phyloP scores from a whole-genome alignment of 2,888 invertebrate genomes.

The Sycophila texana region DNA sequence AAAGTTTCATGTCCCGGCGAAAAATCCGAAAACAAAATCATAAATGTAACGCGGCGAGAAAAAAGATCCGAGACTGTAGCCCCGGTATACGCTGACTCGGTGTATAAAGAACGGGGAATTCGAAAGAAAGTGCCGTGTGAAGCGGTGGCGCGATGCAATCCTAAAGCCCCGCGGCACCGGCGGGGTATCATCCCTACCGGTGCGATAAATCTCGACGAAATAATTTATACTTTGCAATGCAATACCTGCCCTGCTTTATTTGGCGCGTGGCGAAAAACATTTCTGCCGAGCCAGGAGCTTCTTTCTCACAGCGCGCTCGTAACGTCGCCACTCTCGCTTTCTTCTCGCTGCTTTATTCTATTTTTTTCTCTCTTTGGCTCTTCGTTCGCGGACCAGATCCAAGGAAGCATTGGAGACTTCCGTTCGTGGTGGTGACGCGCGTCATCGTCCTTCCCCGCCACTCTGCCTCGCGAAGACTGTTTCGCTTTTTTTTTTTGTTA shows the following conservation, averaged over 20 bases:
- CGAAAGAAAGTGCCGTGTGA: slow-evolving; percentile 13
- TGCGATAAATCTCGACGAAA: slow-evolving; percentile 40
- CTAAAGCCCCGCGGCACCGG: not conserved
- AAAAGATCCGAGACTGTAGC: not conserved
- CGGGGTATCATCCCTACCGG: not conserved
- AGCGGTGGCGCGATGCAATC: not conserved
- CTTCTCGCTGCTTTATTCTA: too few relatives aligned
- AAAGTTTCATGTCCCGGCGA: too few relatives aligned
- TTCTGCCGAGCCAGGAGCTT: slow-evolving; percentile 5
- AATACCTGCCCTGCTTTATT: slow-evolving; percentile 27
- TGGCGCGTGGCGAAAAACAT: slow-evolving; percentile 27
- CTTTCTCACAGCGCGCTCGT: not conserved
- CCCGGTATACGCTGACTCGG: slow-evolving; percentile 12
- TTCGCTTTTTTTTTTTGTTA: too few relatives aligned
- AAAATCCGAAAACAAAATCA: not conserved
- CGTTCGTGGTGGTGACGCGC: not conserved
- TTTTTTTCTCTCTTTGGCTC: not conserved
- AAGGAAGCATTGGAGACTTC: slow-evolving; percentile 6
- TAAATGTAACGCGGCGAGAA: slow-evolving; percentile 5
- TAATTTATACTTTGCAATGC: slow-evolving; percentile 38
- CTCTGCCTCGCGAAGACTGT: not conserved
- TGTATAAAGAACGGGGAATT: slow-evolving; percentile 33
- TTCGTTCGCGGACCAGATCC: not conserved
- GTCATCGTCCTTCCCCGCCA: not conserved
- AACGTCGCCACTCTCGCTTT: slow-evolving; percentile 15